Evolutionary conservation across 2,888 invertebrate genomes (phyloP), one percentile per base, ranked within the genome.

Genomic region (Papilio demoleus): DNA sequence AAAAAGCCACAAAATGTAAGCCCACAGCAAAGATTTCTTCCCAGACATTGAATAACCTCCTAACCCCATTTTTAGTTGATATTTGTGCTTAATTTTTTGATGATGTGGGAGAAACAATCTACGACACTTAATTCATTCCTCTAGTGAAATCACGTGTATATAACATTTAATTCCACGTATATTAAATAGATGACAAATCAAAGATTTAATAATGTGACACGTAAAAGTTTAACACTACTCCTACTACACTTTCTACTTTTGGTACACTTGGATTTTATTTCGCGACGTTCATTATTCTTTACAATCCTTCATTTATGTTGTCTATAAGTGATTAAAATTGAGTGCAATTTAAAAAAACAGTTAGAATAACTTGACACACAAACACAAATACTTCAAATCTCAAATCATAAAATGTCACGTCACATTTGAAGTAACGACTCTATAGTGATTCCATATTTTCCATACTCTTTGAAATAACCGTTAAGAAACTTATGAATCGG

Each of bases 1-100:
- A 75, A 97, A 94, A 0, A 98, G 79, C 98, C 98, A 99, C 47
- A 96, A 88, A 1, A 98, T 70, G 81, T 98, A 99, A 0, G 99
- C 95, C 78, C 94, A 81, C 62, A 95, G 81, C 11, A 95, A 83
- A 1, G 95, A 95, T 81, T 95, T 96, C 72, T 87, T 78, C 58
- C 74, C 72, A 9, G 74, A 70, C 79, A 81, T 80, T 72, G 65
- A 76, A 63, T 70, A 71, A 63, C 70, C 72, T 73, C 74, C 79
- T 63, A 70, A 70, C 70, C 74, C 73, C 80, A 82, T 82, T 75
- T 72, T 72, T 42, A 17, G 50, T n/a, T n/a, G 53, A 38, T 27
- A 56, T 27, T 22, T n/a, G 17, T 45, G 36, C 11, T 27, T 8
- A 14, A 38, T 19, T 14, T 24, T 0, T 19, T 19, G 31, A 27